phyloP scores from a whole-genome alignment of 1,140 invertebrate genomes.

The Drosophila guanche region DNA sequence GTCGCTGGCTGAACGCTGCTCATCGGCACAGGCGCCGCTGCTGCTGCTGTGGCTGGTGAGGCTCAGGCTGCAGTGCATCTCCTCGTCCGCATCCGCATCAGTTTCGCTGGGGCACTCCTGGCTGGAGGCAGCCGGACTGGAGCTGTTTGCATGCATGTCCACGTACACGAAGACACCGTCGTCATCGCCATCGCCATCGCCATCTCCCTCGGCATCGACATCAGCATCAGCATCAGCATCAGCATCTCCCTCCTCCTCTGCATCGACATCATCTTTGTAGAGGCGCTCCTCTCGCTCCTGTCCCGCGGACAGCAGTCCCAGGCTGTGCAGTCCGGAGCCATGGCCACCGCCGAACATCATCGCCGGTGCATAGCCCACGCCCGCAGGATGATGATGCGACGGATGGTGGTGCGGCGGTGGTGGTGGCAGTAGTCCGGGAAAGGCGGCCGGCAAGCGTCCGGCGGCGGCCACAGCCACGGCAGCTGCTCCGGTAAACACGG shows the following conservation, averaged over 20 bases:
- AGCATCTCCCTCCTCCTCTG: conserved; percentile 9
- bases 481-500: conserved; percentile 84
- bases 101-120: conserved; percentile 57
- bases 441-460: conserved; percentile 84
- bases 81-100: conserved; percentile 44
- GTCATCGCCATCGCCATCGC: conserved; percentile 57
- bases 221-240: conserved; percentile 7
- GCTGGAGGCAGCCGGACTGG: conserved; percentile 67
- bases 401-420: conserved; percentile 33
- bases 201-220: conserved; percentile 39
- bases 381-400: conserved; percentile 44
- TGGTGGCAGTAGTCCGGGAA: conserved; percentile 84
- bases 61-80: conserved; percentile 66
- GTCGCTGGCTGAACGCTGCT: conserved; percentile 37
- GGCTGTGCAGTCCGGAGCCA: conserved; percentile 35
- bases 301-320: conserved; percentile 48
- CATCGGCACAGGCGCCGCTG: conserved; percentile 16
- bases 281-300: conserved; percentile 36
- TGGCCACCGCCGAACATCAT: conserved; percentile 55
- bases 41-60: conserved; percentile 56
- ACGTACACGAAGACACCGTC: conserved; percentile 71
- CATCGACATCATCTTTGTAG: conserved; percentile 16
- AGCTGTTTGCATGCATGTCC: conserved; percentile 69
- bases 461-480: conserved; percentile 58
- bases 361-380: conserved; percentile 44